Evolutionary conservation across 2,888 invertebrate genomes (phyloP).

Genomic region (Morpho achilles): DNA sequence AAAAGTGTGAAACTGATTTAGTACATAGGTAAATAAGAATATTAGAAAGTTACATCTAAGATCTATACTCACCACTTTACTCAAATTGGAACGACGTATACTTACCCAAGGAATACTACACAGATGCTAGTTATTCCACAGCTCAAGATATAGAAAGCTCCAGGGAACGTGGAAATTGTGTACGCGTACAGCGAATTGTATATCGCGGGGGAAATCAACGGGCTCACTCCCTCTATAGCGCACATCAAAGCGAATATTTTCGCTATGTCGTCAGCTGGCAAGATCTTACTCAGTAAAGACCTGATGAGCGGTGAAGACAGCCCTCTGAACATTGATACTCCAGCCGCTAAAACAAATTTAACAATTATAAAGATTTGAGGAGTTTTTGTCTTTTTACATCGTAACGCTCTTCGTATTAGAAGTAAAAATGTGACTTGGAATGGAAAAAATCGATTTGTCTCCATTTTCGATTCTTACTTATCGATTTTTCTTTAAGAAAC

Average conservation of each 20-base stretch:
- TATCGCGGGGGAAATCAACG: constrained; percentile 80
- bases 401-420: no score
- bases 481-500: no score
- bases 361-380: background rate
- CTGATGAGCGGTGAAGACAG: constrained; percentile 79
- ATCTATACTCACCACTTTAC: background rate
- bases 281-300: constrained; percentile 80
- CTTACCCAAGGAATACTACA: constrained; percentile 74
- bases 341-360: constrained; percentile 51
- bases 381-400: no score
- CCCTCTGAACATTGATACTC: constrained; percentile 69
- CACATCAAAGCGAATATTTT: constrained; percentile 85
- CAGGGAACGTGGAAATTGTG: constrained; percentile 78
- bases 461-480: no score
- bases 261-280: constrained; percentile 80
- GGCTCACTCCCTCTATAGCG: constrained; percentile 81
- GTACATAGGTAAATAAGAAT: no score
- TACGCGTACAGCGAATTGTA: constrained; percentile 82
- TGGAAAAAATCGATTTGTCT: no score
- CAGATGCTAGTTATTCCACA: constrained; percentile 63
- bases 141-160: constrained; percentile 79
- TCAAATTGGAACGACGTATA: constrained; percentile 23
- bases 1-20: no score
- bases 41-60: no score
- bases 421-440: no score